Percentiles rank a stretch among this genome's conserved stretches.
Evolutionary conservation across 1,140 invertebrate species (phyloP).

Genomic region (honey bee (Apis mellifera)): DNA sequence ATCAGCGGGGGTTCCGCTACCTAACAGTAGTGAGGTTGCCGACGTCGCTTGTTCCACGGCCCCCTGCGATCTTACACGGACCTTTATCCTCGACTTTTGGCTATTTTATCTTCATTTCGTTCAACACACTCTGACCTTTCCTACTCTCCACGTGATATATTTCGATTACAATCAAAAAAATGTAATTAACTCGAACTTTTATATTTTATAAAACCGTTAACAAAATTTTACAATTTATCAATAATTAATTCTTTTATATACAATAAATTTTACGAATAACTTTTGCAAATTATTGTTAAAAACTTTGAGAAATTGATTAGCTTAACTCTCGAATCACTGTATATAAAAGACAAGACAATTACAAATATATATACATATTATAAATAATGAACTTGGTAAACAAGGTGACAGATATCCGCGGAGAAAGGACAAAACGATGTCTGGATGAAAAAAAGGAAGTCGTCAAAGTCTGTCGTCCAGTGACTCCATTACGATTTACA

Average conservation of each 20-base stretch:
- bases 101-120: constrained; percentile 42
- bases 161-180: not conserved
- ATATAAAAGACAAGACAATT: no score
- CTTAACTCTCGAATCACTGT: no score
- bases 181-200: not conserved
- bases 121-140: not conserved
- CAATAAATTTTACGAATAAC: no score
- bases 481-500: not conserved
- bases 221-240: no score
- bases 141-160: not conserved
- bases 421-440: not conserved
- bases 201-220: no score
- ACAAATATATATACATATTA: no score
- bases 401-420: not conserved
- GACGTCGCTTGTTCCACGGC: constrained; percentile 59
- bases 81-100: constrained; percentile 36
- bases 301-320: no score
- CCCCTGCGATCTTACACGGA: constrained; percentile 57
- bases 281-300: no score
- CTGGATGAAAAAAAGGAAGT: not conserved
- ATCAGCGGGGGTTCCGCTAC: constrained; percentile 71
- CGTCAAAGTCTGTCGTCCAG: not conserved
- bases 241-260: no score
- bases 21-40: constrained; percentile 62
- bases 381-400: not conserved